Conservation (phyloP, 2,888 invertebrate species). For the Nymphalis polychloros region DNA sequence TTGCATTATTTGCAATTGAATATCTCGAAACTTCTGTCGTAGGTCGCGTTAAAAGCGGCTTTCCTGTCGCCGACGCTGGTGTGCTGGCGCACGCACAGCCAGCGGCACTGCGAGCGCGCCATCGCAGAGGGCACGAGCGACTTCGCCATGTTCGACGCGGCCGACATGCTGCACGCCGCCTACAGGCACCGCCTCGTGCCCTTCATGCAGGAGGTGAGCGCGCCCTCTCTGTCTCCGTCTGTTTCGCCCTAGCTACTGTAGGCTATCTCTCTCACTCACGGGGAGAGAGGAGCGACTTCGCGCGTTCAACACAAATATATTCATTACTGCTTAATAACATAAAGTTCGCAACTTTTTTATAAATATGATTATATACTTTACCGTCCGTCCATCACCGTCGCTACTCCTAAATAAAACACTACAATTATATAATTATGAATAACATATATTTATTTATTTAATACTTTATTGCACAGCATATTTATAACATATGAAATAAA, state of each 20-base stretch:
- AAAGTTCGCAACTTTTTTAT: too few relatives aligned
- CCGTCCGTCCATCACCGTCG: too few relatives aligned
- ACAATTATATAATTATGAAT: too few relatives aligned
- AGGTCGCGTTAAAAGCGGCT: slow-evolving; percentile 94
- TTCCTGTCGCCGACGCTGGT: slow-evolving; percentile 90
- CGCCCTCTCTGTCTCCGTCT: background rate
- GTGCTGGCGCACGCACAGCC: slow-evolving; percentile 91
- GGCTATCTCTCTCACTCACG: background rate
- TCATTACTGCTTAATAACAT: too few relatives aligned
- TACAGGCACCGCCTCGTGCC: slow-evolving; percentile 67
- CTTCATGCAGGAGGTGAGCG: slow-evolving; percentile 59
- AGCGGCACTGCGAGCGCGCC: slow-evolving; percentile 91
- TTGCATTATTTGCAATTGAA: background rate
- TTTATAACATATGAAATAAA: too few relatives aligned
- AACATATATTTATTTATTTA: too few relatives aligned
- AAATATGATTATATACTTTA: too few relatives aligned
- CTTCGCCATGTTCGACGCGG: slow-evolving; percentile 94
- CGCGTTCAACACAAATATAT: background rate
- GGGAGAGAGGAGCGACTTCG: background rate
- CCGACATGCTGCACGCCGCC: slow-evolving; percentile 87
- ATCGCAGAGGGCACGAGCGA: slow-evolving; percentile 87
- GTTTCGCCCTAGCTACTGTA: too few relatives aligned
- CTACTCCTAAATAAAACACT: too few relatives aligned
- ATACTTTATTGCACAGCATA: too few relatives aligned
- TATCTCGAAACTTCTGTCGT: slow-evolving; percentile 14